phyloP scores from a whole-genome alignment of 64 coral and sea anemone genomes.

The Cladopsammia gracilis region DNA sequence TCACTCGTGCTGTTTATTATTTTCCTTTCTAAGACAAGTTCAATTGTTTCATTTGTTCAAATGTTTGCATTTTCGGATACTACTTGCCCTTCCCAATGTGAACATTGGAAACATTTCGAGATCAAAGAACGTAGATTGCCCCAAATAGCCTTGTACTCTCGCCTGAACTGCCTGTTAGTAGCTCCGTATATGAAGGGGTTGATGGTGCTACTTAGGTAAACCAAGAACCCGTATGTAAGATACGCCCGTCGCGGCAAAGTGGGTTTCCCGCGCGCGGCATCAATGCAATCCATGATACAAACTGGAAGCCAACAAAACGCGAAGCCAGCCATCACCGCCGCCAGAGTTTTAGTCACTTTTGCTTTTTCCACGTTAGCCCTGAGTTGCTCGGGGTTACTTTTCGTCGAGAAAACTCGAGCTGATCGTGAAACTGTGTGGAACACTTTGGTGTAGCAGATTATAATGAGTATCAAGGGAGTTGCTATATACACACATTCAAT shows the following conservation, averaged over 20 bases:
- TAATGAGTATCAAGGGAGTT: slow-evolving; percentile 45
- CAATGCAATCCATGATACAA: slow-evolving; percentile 42
- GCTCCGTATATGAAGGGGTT: slow-evolving; percentile 74
- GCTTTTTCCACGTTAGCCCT: slow-evolving; percentile 62
- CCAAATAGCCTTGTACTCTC: slow-evolving; percentile 59
- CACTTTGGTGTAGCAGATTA: slow-evolving; percentile 48
- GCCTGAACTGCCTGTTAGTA: slow-evolving; percentile 53
- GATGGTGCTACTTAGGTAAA: slow-evolving; percentile 61
- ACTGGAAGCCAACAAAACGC: slow-evolving; percentile 71
- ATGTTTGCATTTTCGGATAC: too few species aligned
- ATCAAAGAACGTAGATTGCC: too few species aligned
- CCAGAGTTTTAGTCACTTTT: slow-evolving; percentile 64
- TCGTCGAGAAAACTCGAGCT: slow-evolving; percentile 21
- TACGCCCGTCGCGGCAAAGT: slow-evolving; percentile 67
- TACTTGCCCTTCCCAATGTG: too few species aligned
- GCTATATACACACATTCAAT: slow-evolving; percentile 50
- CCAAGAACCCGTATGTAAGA: slow-evolving; percentile 53
- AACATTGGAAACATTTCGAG: too few species aligned
- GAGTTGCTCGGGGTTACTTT: background rate
- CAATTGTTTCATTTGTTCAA: too few species aligned
- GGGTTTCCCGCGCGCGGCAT: slow-evolving; percentile 36
- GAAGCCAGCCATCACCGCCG: slow-evolving; percentile 54
- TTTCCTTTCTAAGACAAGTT: too few species aligned
- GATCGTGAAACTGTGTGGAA: slow-evolving; percentile 21
- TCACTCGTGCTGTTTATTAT: too few species aligned